Evolutionary conservation across 2,797 vertebrate genomes (phyloP).

Genomic region (Platyrinchus mystaceus): DNA sequence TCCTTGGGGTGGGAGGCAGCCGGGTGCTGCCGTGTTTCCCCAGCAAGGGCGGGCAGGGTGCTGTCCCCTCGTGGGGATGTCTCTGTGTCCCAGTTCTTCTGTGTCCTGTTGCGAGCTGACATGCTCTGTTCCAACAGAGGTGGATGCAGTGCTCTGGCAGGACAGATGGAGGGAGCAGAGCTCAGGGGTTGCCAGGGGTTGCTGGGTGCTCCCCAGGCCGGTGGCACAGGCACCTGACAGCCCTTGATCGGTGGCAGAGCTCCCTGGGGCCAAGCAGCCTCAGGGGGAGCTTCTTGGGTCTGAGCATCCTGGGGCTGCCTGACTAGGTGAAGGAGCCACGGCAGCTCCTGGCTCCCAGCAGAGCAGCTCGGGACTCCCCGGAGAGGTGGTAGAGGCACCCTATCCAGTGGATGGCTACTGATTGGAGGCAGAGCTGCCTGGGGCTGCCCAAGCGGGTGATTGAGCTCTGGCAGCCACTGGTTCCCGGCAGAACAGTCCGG

Average conservation of each 20-base stretch:
- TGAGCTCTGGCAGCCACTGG: neutral
- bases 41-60: rapidly evolving
- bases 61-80: neutral
- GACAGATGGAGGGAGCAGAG: neutral
- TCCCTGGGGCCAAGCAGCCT: neutral
- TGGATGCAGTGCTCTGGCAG: rapidly evolving
- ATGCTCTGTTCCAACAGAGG: rapidly evolving
- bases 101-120: rapidly evolving
- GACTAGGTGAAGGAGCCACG: neutral
- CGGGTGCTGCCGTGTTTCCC: rapidly evolving
- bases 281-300: too few relatives aligned
- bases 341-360: neutral
- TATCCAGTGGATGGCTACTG: rapidly evolving
- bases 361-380: rapidly evolving
- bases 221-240: neutral
- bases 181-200: neutral
- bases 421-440: neutral
- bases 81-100: neutral
- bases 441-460: too few relatives aligned
- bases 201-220: rapidly evolving
- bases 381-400: rapidly evolving
- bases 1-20: rapidly evolving
- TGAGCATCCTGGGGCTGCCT: neutral
- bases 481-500: rapidly evolving
- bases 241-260: neutral